phyloP scores from a whole-genome alignment of 53 echinoderm and acorn worm genomes.

The Paracentrotus lividus region DNA sequence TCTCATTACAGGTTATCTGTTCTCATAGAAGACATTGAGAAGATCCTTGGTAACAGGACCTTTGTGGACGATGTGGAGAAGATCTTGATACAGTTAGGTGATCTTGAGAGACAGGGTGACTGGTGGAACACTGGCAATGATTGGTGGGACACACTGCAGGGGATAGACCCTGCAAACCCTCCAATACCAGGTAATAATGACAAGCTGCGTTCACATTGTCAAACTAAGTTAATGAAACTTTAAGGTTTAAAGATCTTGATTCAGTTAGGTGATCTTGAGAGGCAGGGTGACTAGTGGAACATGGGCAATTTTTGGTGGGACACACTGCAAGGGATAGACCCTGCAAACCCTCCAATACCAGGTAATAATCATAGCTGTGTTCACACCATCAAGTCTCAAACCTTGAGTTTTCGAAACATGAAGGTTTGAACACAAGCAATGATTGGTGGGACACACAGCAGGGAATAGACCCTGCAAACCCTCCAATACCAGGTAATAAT shows the following conservation, averaged over 20 bases:
- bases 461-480: neutral
- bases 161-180: neutral
- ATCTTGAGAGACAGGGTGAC: constrained; percentile 47
- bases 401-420: too few relatives aligned
- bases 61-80: constrained; percentile 67
- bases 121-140: constrained; percentile 20
- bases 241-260: constrained; percentile 49
- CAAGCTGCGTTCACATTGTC: too few relatives aligned
- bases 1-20: constrained; percentile 31
- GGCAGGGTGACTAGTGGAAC: constrained; percentile 50
- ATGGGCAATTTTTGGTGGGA: constrained; percentile 8
- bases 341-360: constrained; percentile 22
- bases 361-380: constrained; percentile 29
- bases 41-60: constrained; percentile 63
- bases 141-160: constrained; percentile 20
- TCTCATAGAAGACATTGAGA: constrained; percentile 59
- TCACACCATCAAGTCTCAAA: too few relatives aligned
- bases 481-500: constrained; percentile 55
- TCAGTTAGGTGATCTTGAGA: constrained; percentile 59
- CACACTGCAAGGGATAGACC: neutral
- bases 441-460: constrained; percentile 12
- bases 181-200: constrained; percentile 53
- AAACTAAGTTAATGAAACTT: too few relatives aligned
- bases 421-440: constrained; percentile 2
- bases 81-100: constrained; percentile 54